phyloP scores from a whole-genome alignment of 64 coral and sea anemone genomes.

The Actinia tenebrosa region DNA sequence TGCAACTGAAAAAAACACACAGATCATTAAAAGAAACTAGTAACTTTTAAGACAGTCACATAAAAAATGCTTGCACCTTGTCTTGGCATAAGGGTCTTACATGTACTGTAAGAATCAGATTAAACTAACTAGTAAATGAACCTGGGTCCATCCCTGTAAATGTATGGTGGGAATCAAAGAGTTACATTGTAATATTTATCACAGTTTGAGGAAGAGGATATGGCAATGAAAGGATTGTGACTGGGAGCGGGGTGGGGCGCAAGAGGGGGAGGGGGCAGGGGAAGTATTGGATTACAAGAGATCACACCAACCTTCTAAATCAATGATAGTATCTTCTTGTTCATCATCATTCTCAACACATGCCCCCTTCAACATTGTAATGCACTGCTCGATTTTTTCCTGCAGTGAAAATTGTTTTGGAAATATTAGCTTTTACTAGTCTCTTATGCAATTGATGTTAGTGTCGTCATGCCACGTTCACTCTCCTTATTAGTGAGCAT shows the following conservation, averaged over 20 bases:
- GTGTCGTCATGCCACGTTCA: no score
- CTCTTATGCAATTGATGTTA: no score
- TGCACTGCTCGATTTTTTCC: constrained; percentile 76
- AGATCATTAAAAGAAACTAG: background rate
- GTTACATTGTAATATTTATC: no score
- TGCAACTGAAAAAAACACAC: constrained; percentile 36
- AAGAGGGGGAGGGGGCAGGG: background rate
- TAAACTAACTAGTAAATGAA: no score
- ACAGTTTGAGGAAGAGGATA: no score
- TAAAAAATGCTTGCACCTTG: background rate
- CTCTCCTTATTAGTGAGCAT: no score
- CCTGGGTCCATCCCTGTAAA: no score
- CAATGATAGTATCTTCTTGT: constrained; percentile 68
- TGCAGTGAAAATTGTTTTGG: background rate
- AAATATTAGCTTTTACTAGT: background rate
- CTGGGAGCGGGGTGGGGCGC: no score
- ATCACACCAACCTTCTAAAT: constrained; percentile 60
- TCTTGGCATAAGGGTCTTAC: no score
- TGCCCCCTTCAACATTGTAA: constrained; percentile 69
- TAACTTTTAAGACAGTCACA: background rate
- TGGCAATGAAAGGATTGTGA: no score
- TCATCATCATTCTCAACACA: constrained; percentile 75
- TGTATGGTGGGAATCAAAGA: no score
- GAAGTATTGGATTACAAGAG: background rate
- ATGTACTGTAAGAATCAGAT: no score